Evolutionary conservation across 2,797 vertebrate genomes (phyloP), one percentile per base, ranked within the genome.

Genomic region (Myotis myotis): DNA sequence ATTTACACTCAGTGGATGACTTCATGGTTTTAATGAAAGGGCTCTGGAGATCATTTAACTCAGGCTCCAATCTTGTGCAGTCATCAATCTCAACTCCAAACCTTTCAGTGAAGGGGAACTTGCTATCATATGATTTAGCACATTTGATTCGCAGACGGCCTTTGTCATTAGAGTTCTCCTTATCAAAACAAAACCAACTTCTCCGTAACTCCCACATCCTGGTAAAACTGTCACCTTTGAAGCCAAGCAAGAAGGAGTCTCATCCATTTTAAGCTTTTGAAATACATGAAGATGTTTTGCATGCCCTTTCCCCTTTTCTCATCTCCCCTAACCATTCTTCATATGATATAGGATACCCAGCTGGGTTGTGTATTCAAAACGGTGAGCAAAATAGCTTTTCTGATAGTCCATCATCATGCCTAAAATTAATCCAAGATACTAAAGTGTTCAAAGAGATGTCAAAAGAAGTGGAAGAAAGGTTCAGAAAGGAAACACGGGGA

Each of bases 401-500:
- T 57, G 80, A 91, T 92, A 92, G 85, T 97, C 83, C 60, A 92
- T 97, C 97, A 95, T 97, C 33, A 57, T 88, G 36, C 68, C 87
- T 90, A 94, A 96, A 96, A 95, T 97, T 95, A 96, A 97, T 96
- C 60, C 93, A 88, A 53, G 66, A 8, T 97, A 75, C 94, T 96
- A 84, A 97, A 96, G 95, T 94, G 96, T 97, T 97, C 92, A 96
- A 96, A 94, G 88, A 96, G 33, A 94, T 96, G 96, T 97, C 96
- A 93, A 95, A 96, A 94, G 90, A 96, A 95, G 85, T 95, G 23
- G 88, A 96, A 85, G 94, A 80, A 92, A 96, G 92, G 28, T 97
- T 97, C 95, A 81, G 95, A 97, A 97, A 97, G 95, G 96, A 97
- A 97, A 97, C 96, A 97, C 23, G 49, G 93, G 28, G 41, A 95